Percentiles rank a stretch among this genome's conserved stretches.
These are phyloP conservation scores for Benthochromis sp. DNA, from an alignment of 2,113 vertebrate species.

Conservation along the genomic window DNA sequence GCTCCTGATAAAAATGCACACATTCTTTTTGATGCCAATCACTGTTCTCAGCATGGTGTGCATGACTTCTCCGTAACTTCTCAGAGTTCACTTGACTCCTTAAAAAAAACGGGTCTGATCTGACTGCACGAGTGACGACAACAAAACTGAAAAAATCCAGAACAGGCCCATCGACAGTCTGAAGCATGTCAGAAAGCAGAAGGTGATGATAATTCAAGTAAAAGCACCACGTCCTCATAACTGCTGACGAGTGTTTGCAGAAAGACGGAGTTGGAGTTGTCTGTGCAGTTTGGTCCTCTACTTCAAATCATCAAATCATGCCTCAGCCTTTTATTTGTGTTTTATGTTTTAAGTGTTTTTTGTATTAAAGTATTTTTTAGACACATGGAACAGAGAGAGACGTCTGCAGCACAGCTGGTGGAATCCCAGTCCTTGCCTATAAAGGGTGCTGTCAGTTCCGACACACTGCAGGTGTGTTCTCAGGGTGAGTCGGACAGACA, in stretches of 20 bases:
- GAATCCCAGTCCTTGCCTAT: not conserved
- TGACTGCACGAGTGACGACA: not conserved
- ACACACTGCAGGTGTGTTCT: not conserved
- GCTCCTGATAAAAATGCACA: not conserved
- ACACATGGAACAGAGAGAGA: not conserved
- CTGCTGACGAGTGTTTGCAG: not conserved
- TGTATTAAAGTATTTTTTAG: not conserved
- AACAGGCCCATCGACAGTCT: not conserved
- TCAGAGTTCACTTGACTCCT: not conserved
- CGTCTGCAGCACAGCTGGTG: not conserved
- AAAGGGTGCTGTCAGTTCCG: not conserved
- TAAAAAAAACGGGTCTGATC: not conserved
- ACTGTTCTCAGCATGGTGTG: not conserved
- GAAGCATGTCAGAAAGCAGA: not conserved
- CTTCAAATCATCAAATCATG: not conserved
- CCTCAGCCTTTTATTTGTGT: not conserved
- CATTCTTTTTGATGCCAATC: not conserved
- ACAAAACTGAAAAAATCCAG: not conserved
- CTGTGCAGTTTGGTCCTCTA: not conserved
- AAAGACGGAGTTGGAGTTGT: not conserved
- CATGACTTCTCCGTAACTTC: not conserved
- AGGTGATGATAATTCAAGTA: not conserved
- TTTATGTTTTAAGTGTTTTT: not conserved
- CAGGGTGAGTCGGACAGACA: not conserved
- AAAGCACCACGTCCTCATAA: not conserved